Base-by-base conservation (phyloP, 2,797 vertebrate genomes). In the Tiaroga cobitis region DNA sequence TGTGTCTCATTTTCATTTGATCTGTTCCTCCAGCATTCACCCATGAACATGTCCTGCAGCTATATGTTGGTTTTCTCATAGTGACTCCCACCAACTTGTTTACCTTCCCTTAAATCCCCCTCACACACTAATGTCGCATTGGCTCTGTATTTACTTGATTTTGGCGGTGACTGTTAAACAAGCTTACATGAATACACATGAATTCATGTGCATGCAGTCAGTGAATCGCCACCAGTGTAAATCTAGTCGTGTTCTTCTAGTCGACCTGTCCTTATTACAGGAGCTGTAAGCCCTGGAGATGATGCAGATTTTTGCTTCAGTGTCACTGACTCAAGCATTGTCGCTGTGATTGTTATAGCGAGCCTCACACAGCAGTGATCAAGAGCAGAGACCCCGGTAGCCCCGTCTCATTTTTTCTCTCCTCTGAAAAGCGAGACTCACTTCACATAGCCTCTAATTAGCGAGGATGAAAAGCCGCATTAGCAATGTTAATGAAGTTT, bases 391-490 rank as follows among this genome's bases (percentile, higher is more conserved):
- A 89, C 84, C 81, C 85, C 51, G 46, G 69, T 85, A 65, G 61
- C 75, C 61, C 43, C 16, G 85, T 80, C 73, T 85, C 56, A 68
- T 88, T 89, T 89, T 85, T 85, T 79, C 39, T n/a, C 63, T 80
- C 72, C 34, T 89, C 78, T 90, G 74, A 89, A 89, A 87, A 80
- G 84, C 80, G 82, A 88, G 84, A 85, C 88, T 83, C 83, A 85
- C 91, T 92, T 89, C 86, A 88, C 84, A 87, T 82, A 86, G 81
- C 72, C 84, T 81, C 87, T 92, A 90, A 92, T 91, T 91, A 90
- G 86, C 34, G 19, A 76, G 67, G 88, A 91, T 90, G 88, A 91
- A 92, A 92, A 89, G 82, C 80, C n/a, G 65, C 86, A 90, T 91
- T 91, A 90, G 89, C 87, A 90, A 90, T 90, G 88, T 88, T 90